Base-by-base conservation (phyloP, 1,140 invertebrate genomes). In the Uloborus diversus region DNA sequence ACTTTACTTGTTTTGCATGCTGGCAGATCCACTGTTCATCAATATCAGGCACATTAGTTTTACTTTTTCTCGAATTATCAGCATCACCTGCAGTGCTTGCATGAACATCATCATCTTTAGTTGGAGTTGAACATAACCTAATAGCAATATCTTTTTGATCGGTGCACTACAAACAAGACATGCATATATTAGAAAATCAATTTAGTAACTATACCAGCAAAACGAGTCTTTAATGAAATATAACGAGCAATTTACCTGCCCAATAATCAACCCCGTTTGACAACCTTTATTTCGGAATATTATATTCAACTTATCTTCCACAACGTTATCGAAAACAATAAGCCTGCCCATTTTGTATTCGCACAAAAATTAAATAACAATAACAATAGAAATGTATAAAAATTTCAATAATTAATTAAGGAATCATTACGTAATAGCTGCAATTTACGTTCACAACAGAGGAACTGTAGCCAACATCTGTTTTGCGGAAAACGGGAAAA, bases 81-180 rank as follows among this genome's bases (percentile, higher is more conserved):
- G 47, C 62, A 13, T 82, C 82, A 61, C 65, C 79, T 42, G 83
- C 83, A 17, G 82, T 88, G 84, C 47, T 87, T 85, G 82, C 89
- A 20, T 28, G 23, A 13, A 4, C 5, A 49, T 27, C 35, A 33
- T 87, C 85, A 5, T 87, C 86, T 62, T 90, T 90, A 51, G 90
- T 89, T 23, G 92, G 91, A 23, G 92, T 93, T 82, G 90, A 89
- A 17, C 92, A 91, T 82, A 94, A 86, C 84, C 93, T 92, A 59
- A 93, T 89, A 2, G 93, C 89, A 88, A 89, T 92, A 84, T 93
- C 92, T 83, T 90, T 91, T 81, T 90, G 88, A 49, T 85, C 85
- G 42, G 89, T 89, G 83, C 90, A 90, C 88, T 89, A 84, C 83
- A 86, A 87, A 79, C 82, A 73, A 82, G n/a, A n/a, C n/a, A n/a